phyloP scores from a whole-genome alignment of 2,888 invertebrate genomes.

The Tiliacea citrago region DNA sequence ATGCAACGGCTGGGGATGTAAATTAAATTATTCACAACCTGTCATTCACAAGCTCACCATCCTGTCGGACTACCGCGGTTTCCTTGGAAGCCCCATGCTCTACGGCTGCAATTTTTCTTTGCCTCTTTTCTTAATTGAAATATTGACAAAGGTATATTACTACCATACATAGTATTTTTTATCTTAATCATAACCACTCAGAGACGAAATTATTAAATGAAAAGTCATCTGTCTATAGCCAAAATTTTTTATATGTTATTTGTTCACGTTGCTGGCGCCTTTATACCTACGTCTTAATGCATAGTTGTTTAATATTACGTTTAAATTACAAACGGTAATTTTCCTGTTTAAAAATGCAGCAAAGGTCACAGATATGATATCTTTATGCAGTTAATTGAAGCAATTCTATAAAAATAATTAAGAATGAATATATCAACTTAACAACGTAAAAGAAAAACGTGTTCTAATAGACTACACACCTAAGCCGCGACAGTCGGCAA shows the following conservation, averaged over 20 bases:
- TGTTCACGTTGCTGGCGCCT: constrained; percentile 9
- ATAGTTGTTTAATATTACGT: not conserved
- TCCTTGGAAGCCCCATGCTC: not conserved
- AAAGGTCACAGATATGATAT: constrained; percentile 6
- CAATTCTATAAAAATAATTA: not conserved
- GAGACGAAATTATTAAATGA: not conserved
- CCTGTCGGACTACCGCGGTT: not conserved
- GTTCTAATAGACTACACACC: too few species aligned
- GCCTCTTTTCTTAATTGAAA: too few species aligned
- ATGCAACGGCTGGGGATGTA: not conserved
- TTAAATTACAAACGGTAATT: constrained; percentile 7
- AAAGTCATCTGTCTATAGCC: constrained; percentile 35
- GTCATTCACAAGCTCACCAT: not conserved
- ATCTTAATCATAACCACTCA: too few species aligned
- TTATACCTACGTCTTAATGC: not conserved
- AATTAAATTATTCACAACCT: not conserved
- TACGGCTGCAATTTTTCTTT: not conserved
- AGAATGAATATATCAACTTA: too few species aligned
- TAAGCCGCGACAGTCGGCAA: too few species aligned
- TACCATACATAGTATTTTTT: too few species aligned
- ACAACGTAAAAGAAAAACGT: too few species aligned
- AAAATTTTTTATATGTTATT: constrained; percentile 54
- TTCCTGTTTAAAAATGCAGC: constrained; percentile 2
- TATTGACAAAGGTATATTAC: too few species aligned
- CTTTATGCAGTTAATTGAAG: not conserved